Percentiles rank a stretch among this genome's conserved stretches.
Conservation (phyloP, 2,888 invertebrate species). For the Lasiommata megera region DNA sequence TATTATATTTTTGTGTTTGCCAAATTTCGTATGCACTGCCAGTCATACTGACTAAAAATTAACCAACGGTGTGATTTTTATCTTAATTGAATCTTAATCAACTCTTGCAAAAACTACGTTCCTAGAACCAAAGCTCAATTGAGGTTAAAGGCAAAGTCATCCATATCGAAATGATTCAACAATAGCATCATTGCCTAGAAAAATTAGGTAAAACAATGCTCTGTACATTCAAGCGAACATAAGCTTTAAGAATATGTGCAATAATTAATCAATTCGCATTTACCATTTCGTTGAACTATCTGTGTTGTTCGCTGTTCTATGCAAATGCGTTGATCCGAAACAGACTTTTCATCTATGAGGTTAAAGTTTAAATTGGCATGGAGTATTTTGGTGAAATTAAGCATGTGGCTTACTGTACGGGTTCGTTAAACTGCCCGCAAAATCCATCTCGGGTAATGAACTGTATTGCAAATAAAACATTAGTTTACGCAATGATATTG, state of each 20-base stretch:
- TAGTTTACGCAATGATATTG: slow-evolving; percentile 11
- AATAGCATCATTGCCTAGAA: slow-evolving; percentile 10
- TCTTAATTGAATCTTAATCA: slow-evolving; percentile 8
- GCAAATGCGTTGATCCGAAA: neutral
- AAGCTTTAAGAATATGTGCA: neutral
- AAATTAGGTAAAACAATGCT: slow-evolving; percentile 7
- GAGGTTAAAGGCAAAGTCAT: slow-evolving; percentile 12
- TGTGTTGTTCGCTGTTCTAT: neutral
- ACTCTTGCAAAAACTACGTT: neutral
- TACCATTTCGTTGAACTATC: neutral
- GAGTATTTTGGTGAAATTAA: neutral
- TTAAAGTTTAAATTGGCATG: neutral
- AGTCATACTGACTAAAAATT: too few species aligned
- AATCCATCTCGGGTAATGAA: slow-evolving; percentile 13
- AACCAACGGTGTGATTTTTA: neutral
- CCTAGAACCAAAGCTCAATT: slow-evolving; percentile 4
- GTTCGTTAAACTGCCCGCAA: slow-evolving; percentile 8
- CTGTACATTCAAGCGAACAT: neutral
- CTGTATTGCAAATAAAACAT: slow-evolving; percentile 13
- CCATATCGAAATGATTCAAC: slow-evolving; percentile 10
- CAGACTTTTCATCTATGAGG: neutral
- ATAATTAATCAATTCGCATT: neutral
- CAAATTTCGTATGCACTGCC: too few species aligned
- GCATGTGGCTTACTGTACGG: neutral
- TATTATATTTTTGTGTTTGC: too few species aligned